Evolutionary conservation across 2,113 vertebrate genomes (phyloP).

Genomic region (Lepus americanus): DNA sequence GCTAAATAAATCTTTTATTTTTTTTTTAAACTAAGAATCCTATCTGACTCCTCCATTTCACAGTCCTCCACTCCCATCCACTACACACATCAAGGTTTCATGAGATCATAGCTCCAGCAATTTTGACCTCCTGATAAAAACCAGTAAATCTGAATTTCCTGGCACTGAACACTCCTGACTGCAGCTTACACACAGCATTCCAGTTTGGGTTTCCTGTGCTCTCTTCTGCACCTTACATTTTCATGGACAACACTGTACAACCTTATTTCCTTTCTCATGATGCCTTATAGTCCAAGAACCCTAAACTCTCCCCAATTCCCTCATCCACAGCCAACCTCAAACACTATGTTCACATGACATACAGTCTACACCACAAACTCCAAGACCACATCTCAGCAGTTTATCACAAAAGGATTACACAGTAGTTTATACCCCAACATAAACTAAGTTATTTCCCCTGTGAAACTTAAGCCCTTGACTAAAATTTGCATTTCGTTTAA

Average conservation of each 20-base stretch:
- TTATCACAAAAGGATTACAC: background rate
- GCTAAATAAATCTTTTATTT: too few relatives aligned
- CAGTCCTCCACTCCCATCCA: background rate
- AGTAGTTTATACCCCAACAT: background rate
- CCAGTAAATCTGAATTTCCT: background rate
- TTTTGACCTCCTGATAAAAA: background rate
- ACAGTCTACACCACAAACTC: background rate
- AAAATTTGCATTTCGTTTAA: background rate
- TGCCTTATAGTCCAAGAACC: background rate
- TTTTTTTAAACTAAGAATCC: background rate
- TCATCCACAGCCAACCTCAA: background rate
- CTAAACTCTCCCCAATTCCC: background rate
- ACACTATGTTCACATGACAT: background rate
- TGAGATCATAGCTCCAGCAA: background rate
- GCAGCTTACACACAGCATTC: background rate
- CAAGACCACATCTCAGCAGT: background rate
- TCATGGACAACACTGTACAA: background rate
- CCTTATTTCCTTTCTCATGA: slow-evolving; percentile 3
- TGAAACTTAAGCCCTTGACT: background rate
- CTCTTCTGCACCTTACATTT: background rate
- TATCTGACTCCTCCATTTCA: background rate
- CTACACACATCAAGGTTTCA: background rate
- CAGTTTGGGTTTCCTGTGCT: background rate
- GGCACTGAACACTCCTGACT: background rate
- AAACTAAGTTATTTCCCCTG: background rate